phyloP scores from a whole-genome alignment of 2,888 invertebrate genomes.

The Aphodius granarius region DNA sequence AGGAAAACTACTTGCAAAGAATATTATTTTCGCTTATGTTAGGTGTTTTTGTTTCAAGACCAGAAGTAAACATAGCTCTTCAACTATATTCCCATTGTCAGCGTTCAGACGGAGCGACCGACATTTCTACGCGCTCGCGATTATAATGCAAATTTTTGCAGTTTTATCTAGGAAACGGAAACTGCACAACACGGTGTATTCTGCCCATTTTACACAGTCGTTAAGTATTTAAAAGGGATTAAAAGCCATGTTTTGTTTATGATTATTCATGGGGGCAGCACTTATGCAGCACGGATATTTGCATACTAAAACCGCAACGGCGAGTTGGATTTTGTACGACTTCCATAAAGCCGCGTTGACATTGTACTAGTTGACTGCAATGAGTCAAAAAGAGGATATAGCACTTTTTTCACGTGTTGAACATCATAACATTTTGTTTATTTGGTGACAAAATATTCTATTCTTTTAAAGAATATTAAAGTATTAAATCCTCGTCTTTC shows the following conservation, averaged over 20 bases:
- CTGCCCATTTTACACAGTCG: conserved; percentile 4
- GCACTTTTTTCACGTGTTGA: too few relatives aligned
- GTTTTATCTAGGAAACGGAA: conserved; percentile 8
- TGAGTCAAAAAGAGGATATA: too few relatives aligned
- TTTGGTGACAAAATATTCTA: too few relatives aligned
- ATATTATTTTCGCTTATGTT: too few relatives aligned
- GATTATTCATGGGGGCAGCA: conserved; percentile 2
- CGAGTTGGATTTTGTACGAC: neutral
- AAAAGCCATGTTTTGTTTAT: neutral
- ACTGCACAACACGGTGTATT: neutral
- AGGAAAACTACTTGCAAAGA: too few relatives aligned
- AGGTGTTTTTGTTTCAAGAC: too few relatives aligned
- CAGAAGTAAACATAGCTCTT: too few relatives aligned
- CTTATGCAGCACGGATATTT: neutral
- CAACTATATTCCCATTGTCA: neutral
- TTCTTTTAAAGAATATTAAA: too few relatives aligned
- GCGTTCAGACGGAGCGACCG: neutral
- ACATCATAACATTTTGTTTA: too few relatives aligned
- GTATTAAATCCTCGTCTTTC: too few relatives aligned
- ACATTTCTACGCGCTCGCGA: neutral
- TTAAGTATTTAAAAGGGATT: conserved; percentile 5
- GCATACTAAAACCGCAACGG: neutral
- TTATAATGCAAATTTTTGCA: conserved; percentile 10
- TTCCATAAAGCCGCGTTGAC: too few relatives aligned
- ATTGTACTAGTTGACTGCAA: too few relatives aligned